Conservation (phyloP, 2,113 vertebrate species). For the Girardinichthys multiradiatus region DNA sequence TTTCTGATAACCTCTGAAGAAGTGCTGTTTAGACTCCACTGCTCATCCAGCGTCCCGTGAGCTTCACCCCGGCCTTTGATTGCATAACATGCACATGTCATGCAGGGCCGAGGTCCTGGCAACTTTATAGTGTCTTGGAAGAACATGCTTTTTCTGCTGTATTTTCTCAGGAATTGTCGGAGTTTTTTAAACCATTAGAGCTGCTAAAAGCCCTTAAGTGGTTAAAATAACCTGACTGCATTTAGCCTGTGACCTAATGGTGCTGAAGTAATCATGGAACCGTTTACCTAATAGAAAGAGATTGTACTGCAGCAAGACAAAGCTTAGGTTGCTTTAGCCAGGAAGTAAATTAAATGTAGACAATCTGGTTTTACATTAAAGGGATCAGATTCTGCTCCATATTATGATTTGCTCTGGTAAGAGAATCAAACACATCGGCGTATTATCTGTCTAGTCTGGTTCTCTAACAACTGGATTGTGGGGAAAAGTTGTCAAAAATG, state of each 20-base stretch:
- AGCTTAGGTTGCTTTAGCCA: conserved; percentile 21
- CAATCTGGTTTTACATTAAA: conserved; percentile 4
- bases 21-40: conserved; percentile 13
- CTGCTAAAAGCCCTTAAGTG: conserved; percentile 6
- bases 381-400: neutral
- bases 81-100: conserved; percentile 55
- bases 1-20: conserved; percentile 42
- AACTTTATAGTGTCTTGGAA: conserved; percentile 56
- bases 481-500: neutral
- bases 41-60: conserved; percentile 47
- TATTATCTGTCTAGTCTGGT: neutral
- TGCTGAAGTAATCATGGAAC: conserved; percentile 29
- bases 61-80: conserved; percentile 28
- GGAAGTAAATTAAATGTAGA: neutral
- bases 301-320: neutral
- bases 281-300: conserved; percentile 16
- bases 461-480: neutral
- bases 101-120: conserved; percentile 18
- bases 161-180: conserved; percentile 40
- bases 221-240: conserved; percentile 30
- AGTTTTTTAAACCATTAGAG: too few relatives aligned
- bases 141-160: conserved; percentile 27
- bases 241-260: conserved; percentile 41
- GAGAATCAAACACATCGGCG: neutral
- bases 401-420: neutral